Evolutionary conservation across 2,113 vertebrate species (phyloP).

Genomic region (Nothocercus julius): DNA sequence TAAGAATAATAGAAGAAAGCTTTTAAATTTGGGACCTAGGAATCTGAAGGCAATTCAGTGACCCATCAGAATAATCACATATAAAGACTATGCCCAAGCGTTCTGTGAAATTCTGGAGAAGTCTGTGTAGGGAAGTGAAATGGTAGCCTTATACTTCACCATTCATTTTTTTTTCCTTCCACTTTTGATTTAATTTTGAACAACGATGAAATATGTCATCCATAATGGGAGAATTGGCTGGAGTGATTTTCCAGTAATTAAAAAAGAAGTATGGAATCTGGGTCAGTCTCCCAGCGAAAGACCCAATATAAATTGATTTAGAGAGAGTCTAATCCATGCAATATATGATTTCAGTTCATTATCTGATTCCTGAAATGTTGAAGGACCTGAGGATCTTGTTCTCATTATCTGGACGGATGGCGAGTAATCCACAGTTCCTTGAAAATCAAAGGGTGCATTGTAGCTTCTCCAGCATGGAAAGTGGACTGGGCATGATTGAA

Average conservation of each 20-base stretch:
- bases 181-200: conserved; percentile 43
- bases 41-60: conserved; percentile 47
- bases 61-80: conserved; percentile 33
- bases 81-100: background rate
- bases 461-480: background rate
- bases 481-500: background rate
- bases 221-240: conserved; percentile 19
- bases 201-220: conserved; percentile 16
- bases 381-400: conserved; percentile 32
- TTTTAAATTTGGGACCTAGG: conserved; percentile 22
- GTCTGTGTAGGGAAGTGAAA: background rate
- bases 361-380: conserved; percentile 28
- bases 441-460: background rate
- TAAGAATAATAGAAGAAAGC: conserved; percentile 61
- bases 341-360: conserved; percentile 47
- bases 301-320: conserved; percentile 33
- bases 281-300: conserved; percentile 46
- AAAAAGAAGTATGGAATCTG: conserved; percentile 53
- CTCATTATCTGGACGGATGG: background rate
- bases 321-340: conserved; percentile 23
- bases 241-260: conserved; percentile 63
- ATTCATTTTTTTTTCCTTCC: conserved; percentile 10
- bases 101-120: background rate
- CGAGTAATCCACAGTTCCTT: background rate
- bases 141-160: background rate